Percentiles rank a stretch among this genome's conserved stretches.
These are phyloP conservation scores for Rhagologus leucostigma DNA, from an alignment of 2,113 vertebrate genomes.

Conservation along the genomic window DNA sequence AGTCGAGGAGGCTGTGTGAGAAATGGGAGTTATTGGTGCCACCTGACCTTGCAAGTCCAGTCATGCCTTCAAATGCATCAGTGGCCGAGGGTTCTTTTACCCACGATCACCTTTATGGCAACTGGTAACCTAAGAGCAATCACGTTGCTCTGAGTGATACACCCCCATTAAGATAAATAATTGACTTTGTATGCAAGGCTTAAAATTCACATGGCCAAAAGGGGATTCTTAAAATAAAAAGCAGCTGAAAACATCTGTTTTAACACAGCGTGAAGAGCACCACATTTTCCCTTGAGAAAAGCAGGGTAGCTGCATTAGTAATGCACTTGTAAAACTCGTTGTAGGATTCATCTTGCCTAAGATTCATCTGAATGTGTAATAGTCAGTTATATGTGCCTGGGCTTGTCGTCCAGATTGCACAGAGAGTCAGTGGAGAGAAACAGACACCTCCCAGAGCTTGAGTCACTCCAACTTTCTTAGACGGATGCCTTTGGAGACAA, in stretches of 20 bases:
- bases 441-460: constrained; percentile 8
- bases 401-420: not conserved
- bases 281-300: constrained; percentile 41
- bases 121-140: not conserved
- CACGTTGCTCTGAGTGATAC: not conserved
- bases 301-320: not conserved
- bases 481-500: not conserved
- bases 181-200: not conserved
- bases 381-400: not conserved
- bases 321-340: constrained; percentile 44
- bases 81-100: not conserved
- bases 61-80: not conserved
- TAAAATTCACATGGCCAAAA: not conserved
- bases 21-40: not conserved
- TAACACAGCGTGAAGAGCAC: not conserved
- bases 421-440: not conserved
- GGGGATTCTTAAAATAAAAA: not conserved
- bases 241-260: not conserved
- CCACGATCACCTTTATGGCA: not conserved
- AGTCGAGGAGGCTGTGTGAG: not conserved
- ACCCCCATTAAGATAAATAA: not conserved
- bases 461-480: constrained; percentile 1
- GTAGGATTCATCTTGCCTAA: constrained; percentile 26
- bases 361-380: constrained; percentile 26
- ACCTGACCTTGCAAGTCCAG: not conserved